These are phyloP conservation scores for Xestia rhomboidea DNA, from an alignment of 2,888 invertebrate species.

Conservation along the genomic window DNA sequence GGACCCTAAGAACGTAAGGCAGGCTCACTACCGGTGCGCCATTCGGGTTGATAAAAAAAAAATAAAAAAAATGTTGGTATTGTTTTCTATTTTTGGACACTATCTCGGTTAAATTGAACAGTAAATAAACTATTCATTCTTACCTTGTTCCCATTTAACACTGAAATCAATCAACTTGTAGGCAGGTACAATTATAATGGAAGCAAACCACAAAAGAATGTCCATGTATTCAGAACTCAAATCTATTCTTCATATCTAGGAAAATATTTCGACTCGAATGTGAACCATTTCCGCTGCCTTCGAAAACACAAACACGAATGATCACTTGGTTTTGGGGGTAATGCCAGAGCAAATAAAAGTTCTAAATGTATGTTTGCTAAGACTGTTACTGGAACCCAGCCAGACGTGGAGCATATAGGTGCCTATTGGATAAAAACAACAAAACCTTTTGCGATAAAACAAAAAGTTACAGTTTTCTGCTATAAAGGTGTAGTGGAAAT, in stretches of 20 bases:
- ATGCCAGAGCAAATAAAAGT: slow-evolving; percentile 17
- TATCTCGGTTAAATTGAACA: too few species aligned
- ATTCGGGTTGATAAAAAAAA: too few species aligned
- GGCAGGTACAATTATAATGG: neutral
- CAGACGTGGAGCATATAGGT: neutral
- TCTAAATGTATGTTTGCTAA: neutral
- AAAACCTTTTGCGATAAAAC: slow-evolving; percentile 17
- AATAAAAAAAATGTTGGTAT: too few species aligned
- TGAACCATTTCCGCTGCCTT: slow-evolving; percentile 17
- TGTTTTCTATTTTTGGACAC: too few species aligned
- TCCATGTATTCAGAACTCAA: neutral
- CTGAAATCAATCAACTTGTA: too few species aligned
- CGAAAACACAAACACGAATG: slow-evolving; percentile 6
- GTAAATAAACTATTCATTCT: too few species aligned
- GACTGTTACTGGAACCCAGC: slow-evolving; percentile 29
- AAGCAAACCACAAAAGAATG: neutral
- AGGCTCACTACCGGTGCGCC: too few species aligned
- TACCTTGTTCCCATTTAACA: too few species aligned
- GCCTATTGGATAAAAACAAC: neutral
- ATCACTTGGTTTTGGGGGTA: slow-evolving; percentile 15
- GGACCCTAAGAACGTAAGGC: too few species aligned
- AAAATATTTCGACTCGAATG: slow-evolving; percentile 6
- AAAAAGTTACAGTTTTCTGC: neutral
- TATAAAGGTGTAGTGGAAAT: neutral
- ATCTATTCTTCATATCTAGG: slow-evolving; percentile 1